Percentiles rank a stretch among this genome's conserved stretches.
These are phyloP conservation scores for Parus major DNA, from an alignment of 2,113 vertebrate species.

Conservation along the genomic window DNA sequence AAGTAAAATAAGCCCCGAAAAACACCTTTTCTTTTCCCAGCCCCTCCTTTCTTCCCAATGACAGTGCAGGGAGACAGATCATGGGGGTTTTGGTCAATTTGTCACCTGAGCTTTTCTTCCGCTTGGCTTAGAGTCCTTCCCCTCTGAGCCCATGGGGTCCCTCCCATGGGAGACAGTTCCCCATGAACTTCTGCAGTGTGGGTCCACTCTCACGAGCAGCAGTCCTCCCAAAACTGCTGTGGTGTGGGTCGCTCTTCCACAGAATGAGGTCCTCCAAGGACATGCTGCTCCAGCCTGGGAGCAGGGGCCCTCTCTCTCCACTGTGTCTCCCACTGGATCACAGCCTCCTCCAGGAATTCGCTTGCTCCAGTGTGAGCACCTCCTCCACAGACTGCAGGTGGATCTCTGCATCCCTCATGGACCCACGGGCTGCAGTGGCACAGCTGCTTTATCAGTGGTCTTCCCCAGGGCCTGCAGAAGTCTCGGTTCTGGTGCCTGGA, in stretches of 20 bases:
- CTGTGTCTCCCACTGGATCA: neutral
- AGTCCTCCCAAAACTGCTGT: neutral
- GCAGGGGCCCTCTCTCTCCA: neutral
- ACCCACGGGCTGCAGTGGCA: neutral
- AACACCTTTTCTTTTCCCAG: neutral
- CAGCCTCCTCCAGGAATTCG: neutral
- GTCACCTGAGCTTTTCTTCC: fast-evolving
- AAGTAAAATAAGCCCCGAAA: neutral
- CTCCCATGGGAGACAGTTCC: neutral
- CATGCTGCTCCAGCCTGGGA: neutral
- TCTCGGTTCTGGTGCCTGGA: fast-evolving
- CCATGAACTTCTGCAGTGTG: neutral
- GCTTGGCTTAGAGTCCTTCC: neutral
- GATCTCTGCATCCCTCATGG: neutral
- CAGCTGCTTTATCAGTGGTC: neutral
- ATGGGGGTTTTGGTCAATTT: neutral
- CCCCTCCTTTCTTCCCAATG: neutral
- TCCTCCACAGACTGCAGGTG: fast-evolving
- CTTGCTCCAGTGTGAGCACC: neutral
- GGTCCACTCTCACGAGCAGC: neutral
- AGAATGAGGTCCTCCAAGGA: neutral
- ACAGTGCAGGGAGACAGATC: no score
- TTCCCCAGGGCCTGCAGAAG: neutral
- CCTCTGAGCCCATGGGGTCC: fast-evolving
- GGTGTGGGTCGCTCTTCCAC: neutral